Percentiles rank a stretch among this genome's conserved stretches.
Conservation (phyloP, 2,888 invertebrate species). For the Chloromyia formosa region DNA sequence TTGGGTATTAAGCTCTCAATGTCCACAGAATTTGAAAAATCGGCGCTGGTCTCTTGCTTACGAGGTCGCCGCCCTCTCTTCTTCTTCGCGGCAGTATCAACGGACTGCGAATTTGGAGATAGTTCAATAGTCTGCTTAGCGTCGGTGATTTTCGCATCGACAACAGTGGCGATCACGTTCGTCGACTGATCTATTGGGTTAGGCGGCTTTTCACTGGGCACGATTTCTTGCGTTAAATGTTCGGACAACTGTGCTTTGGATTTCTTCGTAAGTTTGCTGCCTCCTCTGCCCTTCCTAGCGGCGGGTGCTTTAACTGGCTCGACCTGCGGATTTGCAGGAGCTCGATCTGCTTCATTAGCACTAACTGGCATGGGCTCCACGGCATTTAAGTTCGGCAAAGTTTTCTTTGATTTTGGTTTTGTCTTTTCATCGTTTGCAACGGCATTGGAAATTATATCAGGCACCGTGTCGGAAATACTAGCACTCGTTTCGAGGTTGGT, state of each 20-base stretch:
- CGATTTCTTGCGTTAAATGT: too few relatives aligned
- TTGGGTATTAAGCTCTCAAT: neutral
- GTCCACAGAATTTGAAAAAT: neutral
- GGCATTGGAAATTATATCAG: too few relatives aligned
- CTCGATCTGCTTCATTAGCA: neutral
- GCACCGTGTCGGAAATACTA: too few relatives aligned
- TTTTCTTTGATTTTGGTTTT: neutral
- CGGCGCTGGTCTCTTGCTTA: neutral
- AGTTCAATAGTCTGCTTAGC: neutral
- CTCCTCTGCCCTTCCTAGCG: neutral
- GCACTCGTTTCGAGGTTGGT: too few relatives aligned
- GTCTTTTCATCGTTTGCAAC: neutral
- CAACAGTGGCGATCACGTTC: neutral
- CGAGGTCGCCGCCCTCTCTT: constrained; percentile 6
- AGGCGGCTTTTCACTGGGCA: neutral
- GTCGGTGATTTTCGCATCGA: neutral
- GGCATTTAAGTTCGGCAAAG: too few relatives aligned
- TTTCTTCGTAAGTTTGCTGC: neutral
- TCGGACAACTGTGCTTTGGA: neutral
- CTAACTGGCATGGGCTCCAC: neutral
- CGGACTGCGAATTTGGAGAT: neutral
- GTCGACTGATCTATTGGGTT: neutral
- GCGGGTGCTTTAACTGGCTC: too few relatives aligned
- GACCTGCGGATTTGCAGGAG: neutral
- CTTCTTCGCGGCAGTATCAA: neutral